Base-by-base conservation (phyloP, 2,797 vertebrate genomes). In the Carduelis carduelis region DNA sequence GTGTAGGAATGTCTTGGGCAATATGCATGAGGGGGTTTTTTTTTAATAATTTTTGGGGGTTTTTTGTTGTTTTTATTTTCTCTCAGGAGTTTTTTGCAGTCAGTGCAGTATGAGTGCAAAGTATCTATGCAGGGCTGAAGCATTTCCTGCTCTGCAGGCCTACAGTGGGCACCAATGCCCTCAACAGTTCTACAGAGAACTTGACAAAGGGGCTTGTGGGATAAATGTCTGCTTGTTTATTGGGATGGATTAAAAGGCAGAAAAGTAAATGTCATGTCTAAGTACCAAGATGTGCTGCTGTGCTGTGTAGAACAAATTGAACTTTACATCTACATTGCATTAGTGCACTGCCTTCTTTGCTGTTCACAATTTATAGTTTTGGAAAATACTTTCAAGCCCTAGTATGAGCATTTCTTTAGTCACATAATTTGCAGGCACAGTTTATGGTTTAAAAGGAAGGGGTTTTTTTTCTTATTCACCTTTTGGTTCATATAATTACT, bases 221-320 rank as follows among this genome's bases (percentile, higher is more conserved):
- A 43, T 63, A 76, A 83, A 70, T 50, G 15, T 37, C 72, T 90
- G n/a, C 44, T 90, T 82, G 22, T 83, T 79, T 80, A 66, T 60
- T 61, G 59, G 44, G 13, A 22, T 35, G 41, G 50, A 85, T 83
- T 83, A 93, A 91, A 95, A 90, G 64, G 12, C 11, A 57, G 76
- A 70, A 92, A 83, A 64, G 76, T 80, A 91, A 93, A 95, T 94
- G 89, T 63, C 94, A 78, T 4, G 12, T 41, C 53, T 68, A n/a
- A 80, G 41, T 34, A 56, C 37, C 16, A 56, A 86, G 43, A 56
- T 52, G 68, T 44, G 49, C 34, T 57, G 47, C 59, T 46, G 5
- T 59, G 57, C 47, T 76, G 49, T 50, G 39, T 60, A 70, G 84
- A 93, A 71, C 39, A 76, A 91, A 83, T 28, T 66, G 81, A 95